Conservation (phyloP, 2,888 invertebrate species). For the Caenorhabditis sp. region DNA sequence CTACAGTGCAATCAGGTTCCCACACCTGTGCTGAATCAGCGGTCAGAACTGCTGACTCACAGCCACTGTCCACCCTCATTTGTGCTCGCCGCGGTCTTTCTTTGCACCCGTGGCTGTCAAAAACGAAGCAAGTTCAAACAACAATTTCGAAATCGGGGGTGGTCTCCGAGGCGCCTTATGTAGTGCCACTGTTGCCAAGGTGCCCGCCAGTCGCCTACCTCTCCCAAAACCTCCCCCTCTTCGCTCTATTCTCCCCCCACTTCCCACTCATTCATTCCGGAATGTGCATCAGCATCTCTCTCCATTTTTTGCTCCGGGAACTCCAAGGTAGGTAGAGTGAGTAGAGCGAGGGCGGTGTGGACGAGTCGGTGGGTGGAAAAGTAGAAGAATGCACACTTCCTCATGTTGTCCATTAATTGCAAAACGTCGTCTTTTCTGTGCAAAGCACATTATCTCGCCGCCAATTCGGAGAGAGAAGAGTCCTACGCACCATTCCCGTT, state of each 20-base stretch:
- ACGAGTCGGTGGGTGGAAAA: background rate
- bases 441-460: slow-evolving; percentile 50
- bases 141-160: slow-evolving; percentile 50
- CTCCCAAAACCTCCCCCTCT: background rate
- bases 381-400: slow-evolving; percentile 32
- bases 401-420: slow-evolving; percentile 55
- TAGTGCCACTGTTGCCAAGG: slow-evolving; percentile 48
- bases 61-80: slow-evolving; percentile 38
- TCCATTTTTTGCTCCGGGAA: slow-evolving; percentile 50
- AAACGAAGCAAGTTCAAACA: slow-evolving; percentile 54
- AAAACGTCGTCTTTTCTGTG: slow-evolving; percentile 43
- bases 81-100: slow-evolving; percentile 43
- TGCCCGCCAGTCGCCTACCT: slow-evolving; percentile 19
- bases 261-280: slow-evolving; percentile 2
- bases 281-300: slow-evolving; percentile 49
- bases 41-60: slow-evolving; percentile 35
- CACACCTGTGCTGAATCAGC: background rate
- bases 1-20: background rate
- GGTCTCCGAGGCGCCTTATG: slow-evolving; percentile 1
- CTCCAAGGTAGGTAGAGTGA: slow-evolving; percentile 47
- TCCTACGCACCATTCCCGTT: background rate
- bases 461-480: slow-evolving; percentile 17
- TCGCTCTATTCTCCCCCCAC: background rate
- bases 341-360: background rate
- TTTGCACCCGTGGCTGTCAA: slow-evolving; percentile 44